A percentile compares a stretch with the other conserved stretches of the same genome.
phyloP scores from a whole-genome alignment of 2,113 vertebrate genomes.

The Hippocampus guttulatus region DNA sequence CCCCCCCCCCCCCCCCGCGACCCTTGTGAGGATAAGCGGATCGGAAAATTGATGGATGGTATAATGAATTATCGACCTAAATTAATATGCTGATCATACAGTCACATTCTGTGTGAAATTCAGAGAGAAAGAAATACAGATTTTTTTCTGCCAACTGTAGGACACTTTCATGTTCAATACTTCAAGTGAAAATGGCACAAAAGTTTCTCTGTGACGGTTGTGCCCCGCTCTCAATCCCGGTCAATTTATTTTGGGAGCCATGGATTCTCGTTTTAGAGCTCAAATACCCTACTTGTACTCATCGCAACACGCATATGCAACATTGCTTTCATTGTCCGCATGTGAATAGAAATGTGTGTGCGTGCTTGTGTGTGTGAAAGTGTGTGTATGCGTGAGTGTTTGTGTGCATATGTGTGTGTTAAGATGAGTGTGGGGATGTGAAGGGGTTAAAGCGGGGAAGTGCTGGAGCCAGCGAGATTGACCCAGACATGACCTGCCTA shows the following conservation, averaged over 20 bases:
- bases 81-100: too few relatives aligned
- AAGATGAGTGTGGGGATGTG: conserved; percentile 19
- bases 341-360: background rate
- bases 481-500: conserved; percentile 67
- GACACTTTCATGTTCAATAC: too few relatives aligned
- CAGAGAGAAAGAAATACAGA: too few relatives aligned
- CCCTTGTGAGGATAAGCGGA: too few relatives aligned
- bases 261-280: background rate
- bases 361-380: background rate
- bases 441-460: conserved; percentile 63
- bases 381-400: background rate
- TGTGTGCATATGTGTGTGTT: background rate
- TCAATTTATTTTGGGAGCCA: background rate
- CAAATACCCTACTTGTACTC: background rate
- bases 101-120: too few relatives aligned
- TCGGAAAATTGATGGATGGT: too few relatives aligned
- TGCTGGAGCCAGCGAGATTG: conserved; percentile 67
- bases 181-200: background rate
- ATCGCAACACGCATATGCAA: background rate
- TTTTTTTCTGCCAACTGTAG: background rate
- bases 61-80: too few relatives aligned
- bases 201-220: background rate
- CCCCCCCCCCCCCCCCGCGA: too few relatives aligned
- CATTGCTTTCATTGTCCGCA: conserved; percentile 2
- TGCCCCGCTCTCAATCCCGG: background rate